Evolutionary conservation across 1,140 invertebrate genomes (phyloP).

Genomic region (Laupala kohalensis): DNA sequence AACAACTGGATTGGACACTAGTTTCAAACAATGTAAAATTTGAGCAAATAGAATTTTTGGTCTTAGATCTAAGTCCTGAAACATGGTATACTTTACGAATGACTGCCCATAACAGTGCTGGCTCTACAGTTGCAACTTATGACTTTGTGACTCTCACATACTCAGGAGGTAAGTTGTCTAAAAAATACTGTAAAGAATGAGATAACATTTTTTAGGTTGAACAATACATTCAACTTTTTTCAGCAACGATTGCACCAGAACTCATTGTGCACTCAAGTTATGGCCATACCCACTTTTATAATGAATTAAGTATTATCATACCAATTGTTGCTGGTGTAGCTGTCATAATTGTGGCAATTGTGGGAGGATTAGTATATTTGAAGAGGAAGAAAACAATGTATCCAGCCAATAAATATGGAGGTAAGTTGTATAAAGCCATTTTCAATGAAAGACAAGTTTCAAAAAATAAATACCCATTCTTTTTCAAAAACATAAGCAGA

Average conservation of each 20-base stretch:
- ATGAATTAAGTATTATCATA: constrained; percentile 30
- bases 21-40: constrained; percentile 20
- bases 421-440: too few species aligned
- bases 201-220: neutral
- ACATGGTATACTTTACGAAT: constrained; percentile 31
- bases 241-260: constrained; percentile 27
- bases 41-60: constrained; percentile 23
- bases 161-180: constrained; percentile 26
- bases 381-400: constrained; percentile 4
- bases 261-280: constrained; percentile 25
- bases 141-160: constrained; percentile 30
- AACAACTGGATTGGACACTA: constrained; percentile 9
- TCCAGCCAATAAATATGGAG: constrained; percentile 9
- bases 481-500: too few species aligned
- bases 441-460: neutral
- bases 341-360: constrained; percentile 1
- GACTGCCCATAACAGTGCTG: constrained; percentile 31
- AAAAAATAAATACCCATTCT: neutral
- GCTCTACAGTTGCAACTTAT: constrained; percentile 18
- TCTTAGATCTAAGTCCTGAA: constrained; percentile 28
- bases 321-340: constrained; percentile 22
- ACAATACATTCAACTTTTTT: neutral
- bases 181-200: neutral
- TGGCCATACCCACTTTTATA: constrained; percentile 22
- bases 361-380: constrained; percentile 1